Percentiles rank a stretch among this genome's conserved stretches.
phyloP scores from a whole-genome alignment of 2,113 vertebrate genomes.

The Nettapus auritus region DNA sequence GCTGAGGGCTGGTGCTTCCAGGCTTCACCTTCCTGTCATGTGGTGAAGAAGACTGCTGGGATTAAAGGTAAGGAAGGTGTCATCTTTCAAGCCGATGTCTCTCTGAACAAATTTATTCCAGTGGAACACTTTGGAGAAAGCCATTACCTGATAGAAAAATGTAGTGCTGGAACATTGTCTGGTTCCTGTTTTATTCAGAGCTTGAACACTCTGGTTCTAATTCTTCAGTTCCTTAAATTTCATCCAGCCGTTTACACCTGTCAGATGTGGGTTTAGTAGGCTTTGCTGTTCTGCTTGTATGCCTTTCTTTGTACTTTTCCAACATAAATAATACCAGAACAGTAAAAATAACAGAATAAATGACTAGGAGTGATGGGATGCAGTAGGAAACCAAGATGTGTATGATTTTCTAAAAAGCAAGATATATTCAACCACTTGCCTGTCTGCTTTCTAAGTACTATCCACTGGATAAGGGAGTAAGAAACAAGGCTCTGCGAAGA shows the following conservation, averaged over 20 bases:
- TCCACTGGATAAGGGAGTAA: background rate
- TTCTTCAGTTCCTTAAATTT: background rate
- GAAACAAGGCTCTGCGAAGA: background rate
- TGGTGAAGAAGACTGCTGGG: background rate
- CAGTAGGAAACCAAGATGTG: background rate
- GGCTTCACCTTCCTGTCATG: background rate
- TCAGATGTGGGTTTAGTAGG: background rate
- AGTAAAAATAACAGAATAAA: background rate
- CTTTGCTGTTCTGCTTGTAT: background rate
- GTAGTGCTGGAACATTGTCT: background rate
- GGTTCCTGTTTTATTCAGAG: constrained; percentile 16
- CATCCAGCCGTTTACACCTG: background rate
- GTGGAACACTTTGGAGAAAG: background rate
- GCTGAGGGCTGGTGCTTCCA: background rate
- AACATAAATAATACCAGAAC: background rate
- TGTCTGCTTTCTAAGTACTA: background rate
- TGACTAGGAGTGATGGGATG: background rate
- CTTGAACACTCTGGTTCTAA: background rate
- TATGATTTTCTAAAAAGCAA: background rate
- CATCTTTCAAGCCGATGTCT: background rate
- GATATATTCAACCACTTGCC: background rate
- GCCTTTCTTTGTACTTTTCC: background rate
- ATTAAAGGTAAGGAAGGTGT: background rate
- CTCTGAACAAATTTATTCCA: background rate
- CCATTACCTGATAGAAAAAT: constrained; percentile 1